A percentile compares a stretch with the other conserved stretches of the same genome.
These are phyloP conservation scores for Erynnis tages DNA, from an alignment of 2,888 invertebrate genomes.

Conservation along the genomic window DNA sequence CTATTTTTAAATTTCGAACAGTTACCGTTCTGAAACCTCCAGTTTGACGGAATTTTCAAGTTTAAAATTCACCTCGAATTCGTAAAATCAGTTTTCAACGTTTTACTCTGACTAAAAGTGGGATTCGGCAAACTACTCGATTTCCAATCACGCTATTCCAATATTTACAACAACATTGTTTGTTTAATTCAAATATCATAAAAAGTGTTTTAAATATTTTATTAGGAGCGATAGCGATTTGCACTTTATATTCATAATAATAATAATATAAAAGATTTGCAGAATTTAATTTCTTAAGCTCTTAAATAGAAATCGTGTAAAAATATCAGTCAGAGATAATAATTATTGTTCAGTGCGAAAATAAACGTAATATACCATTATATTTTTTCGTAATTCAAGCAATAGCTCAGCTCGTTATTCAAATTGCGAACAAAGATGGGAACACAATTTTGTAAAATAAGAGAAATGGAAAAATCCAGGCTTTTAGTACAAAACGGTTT, in stretches of 20 bases:
- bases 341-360: background rate
- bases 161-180: background rate
- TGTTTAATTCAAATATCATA: background rate
- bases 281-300: too few relatives aligned
- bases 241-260: too few relatives aligned
- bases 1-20: slow-evolving; percentile 6
- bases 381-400: slow-evolving; percentile 7
- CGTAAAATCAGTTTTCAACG: slow-evolving; percentile 7
- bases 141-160: slow-evolving; percentile 14
- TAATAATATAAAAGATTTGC: too few relatives aligned
- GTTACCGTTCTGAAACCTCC: background rate
- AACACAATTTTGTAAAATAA: slow-evolving; percentile 10
- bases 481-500: slow-evolving; percentile 7
- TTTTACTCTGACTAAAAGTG: background rate
- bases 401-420: slow-evolving; percentile 18
- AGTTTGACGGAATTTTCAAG: background rate
- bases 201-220: background rate
- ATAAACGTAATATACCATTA: slow-evolving; percentile 9
- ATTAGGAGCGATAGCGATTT: background rate
- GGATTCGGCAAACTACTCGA: background rate
- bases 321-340: too few relatives aligned
- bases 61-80: slow-evolving; percentile 9
- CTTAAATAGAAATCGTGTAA: too few relatives aligned
- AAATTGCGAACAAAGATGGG: slow-evolving; percentile 11
- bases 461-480: background rate